These are phyloP conservation scores for Triops longicaudatus DNA, from an alignment of 1,140 invertebrate genomes.

Conservation along the genomic window DNA sequence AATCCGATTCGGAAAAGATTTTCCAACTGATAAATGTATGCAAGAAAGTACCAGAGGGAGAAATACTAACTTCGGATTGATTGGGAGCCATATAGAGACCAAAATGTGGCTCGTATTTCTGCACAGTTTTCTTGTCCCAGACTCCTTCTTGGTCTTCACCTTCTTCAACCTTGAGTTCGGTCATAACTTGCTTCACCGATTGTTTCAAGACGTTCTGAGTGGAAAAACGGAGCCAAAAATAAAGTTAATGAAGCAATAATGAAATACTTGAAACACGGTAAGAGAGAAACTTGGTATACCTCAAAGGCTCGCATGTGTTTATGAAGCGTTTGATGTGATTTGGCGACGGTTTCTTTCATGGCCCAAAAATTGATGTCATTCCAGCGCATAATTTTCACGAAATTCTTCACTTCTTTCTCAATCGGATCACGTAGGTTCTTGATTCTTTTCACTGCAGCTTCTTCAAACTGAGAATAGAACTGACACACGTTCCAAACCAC, in stretches of 20 bases:
- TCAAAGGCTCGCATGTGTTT: conserved; percentile 77
- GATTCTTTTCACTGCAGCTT: conserved; percentile 54
- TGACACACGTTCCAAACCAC: conserved; percentile 75
- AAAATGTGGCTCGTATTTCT: background rate
- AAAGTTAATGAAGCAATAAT: conserved; percentile 27
- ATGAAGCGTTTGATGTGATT: conserved; percentile 75
- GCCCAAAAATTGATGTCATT: conserved; percentile 91
- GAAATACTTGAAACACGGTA: background rate
- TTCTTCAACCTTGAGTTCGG: conserved; percentile 38
- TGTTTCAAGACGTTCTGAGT: conserved; percentile 45
- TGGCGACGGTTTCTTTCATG: conserved; percentile 77
- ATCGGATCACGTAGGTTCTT: conserved; percentile 61
- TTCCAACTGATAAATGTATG: too few relatives aligned
- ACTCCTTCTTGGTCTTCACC: conserved; percentile 43
- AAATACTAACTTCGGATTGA: background rate
- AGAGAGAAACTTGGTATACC: background rate
- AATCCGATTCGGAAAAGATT: background rate
- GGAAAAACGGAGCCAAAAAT: conserved; percentile 27
- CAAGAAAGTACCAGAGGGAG: background rate
- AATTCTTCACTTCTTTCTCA: conserved; percentile 84
- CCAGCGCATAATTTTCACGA: conserved; percentile 92
- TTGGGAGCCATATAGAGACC: background rate
- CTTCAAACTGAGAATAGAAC: conserved; percentile 73
- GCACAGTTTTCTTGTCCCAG: conserved; percentile 39
- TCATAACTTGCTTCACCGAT: conserved; percentile 41